Evolutionary conservation across 2,113 vertebrate genomes (phyloP), one percentile per base, ranked within the genome.

Genomic region (Tautogolabrus adspersus): DNA sequence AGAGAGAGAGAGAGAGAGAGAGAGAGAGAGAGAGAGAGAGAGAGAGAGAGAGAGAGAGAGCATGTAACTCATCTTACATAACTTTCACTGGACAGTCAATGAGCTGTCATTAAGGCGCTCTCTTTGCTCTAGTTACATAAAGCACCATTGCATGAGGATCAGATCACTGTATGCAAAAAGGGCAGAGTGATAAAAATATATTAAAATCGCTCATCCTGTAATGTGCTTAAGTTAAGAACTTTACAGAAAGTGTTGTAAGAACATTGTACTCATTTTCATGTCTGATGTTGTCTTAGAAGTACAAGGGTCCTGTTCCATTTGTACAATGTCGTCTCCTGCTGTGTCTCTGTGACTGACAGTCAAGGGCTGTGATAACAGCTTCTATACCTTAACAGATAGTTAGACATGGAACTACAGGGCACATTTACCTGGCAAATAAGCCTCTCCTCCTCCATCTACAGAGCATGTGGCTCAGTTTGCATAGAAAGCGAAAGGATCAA

Each of bases 351-450:
- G 15, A 19, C 47, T 18, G 18, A 8, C 18, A 18, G 18, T 49
- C 47, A 1, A 49, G 62, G 42, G 16, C 68, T 56, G 37, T 56
- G 26, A 46, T 26, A 51, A 62, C n/a, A 69, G 54, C 26, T 13
- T 51, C 6, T 59, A 23, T 16, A 68, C 46, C 68, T 70, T 49
- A 30, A 49, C 26, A 18, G 13, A 58, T 61, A 47, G 30, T 47
- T 21, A 57, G 49, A 60, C 30, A 10, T 3, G 21, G 64, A 60
- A 44, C 51, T 56, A 56, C 47, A 1, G 58, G 44, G 38, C 66
- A 74, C 57, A 88, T 88, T 88, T 78, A 86, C 75, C 56, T 80
- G 79, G 63, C 83, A 90, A 90, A 88, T 86, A 44, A 60, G 64
- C 30, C 9, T 22, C 19, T 10, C 22, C 51, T 37, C 38, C 21